A percentile compares a stretch with the other conserved stretches of the same genome.
Conservation (phyloP, 2,888 invertebrate genomes). For the Vesta saturnalis region DNA sequence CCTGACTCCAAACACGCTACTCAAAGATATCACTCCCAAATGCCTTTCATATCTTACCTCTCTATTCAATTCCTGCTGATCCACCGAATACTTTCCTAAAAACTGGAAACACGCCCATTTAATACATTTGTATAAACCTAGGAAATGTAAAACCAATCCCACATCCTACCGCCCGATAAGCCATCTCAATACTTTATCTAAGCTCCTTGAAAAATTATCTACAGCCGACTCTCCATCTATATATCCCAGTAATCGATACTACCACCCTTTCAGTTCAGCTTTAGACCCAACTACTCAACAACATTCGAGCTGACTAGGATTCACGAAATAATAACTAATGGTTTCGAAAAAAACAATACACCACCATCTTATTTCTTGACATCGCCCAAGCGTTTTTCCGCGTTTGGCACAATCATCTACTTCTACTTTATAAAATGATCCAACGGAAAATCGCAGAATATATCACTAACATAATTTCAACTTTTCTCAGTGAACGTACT, state of each 20-base stretch:
- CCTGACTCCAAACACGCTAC: not conserved
- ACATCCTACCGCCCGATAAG: not conserved
- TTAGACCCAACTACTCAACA: not conserved
- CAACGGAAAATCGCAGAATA: not conserved
- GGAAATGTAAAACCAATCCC: conserved; percentile 3
- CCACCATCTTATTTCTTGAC: not conserved
- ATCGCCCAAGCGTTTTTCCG: not conserved
- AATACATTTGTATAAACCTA: not conserved
- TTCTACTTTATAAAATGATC: not conserved
- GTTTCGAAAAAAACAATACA: not conserved
- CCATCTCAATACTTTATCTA: not conserved
- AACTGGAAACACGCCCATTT: conserved; percentile 3
- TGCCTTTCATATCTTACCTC: not conserved
- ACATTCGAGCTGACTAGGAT: too few species aligned
- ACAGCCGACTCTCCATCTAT: too few species aligned
- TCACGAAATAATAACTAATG: too few species aligned
- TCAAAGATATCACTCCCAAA: not conserved
- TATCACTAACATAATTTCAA: too few species aligned
- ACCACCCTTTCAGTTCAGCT: not conserved
- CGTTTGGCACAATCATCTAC: not conserved
- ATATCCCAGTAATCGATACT: too few species aligned
- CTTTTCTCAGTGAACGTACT: too few species aligned
- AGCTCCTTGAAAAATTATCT: not conserved
- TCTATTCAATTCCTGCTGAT: not conserved
- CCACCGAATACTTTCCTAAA: not conserved